Evolutionary conservation across 2,797 vertebrate species (phyloP).

Genomic region (Perodicticus potto): DNA sequence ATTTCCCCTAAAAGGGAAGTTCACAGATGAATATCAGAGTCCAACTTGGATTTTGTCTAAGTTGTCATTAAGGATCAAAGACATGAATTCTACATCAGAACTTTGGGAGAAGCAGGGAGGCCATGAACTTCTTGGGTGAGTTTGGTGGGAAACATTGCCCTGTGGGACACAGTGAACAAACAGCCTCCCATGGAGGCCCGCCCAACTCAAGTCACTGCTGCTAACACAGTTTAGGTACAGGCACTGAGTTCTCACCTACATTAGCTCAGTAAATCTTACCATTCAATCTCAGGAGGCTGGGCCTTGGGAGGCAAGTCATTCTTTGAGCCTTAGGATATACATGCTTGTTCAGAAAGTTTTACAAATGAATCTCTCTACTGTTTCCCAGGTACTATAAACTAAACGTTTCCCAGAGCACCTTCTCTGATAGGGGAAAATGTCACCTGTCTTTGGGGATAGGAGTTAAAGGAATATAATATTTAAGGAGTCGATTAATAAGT

Average conservation of each 20-base stretch:
- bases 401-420: not conserved
- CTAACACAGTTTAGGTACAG: too few relatives aligned
- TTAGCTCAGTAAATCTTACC: not conserved
- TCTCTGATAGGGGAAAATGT: not conserved
- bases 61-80: not conserved
- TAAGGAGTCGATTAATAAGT: not conserved
- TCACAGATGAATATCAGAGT: not conserved
- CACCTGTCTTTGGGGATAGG: not conserved
- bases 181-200: not conserved
- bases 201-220: fast-evolving
- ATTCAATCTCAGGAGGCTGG: not conserved
- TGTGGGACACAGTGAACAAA: not conserved
- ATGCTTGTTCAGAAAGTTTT: not conserved
- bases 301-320: not conserved
- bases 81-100: not conserved
- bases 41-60: not conserved
- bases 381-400: not conserved
- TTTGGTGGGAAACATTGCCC: not conserved
- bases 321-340: not conserved
- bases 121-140: not conserved
- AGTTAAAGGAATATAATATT: not conserved
- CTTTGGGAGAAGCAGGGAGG: not conserved
- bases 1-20: not conserved
- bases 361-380: not conserved
- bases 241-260: not conserved